Evolutionary conservation across 92 coral and sea anemone genomes (phyloP), one percentile per base, ranked within the genome.

Genomic region (Bergia puertoricense): DNA sequence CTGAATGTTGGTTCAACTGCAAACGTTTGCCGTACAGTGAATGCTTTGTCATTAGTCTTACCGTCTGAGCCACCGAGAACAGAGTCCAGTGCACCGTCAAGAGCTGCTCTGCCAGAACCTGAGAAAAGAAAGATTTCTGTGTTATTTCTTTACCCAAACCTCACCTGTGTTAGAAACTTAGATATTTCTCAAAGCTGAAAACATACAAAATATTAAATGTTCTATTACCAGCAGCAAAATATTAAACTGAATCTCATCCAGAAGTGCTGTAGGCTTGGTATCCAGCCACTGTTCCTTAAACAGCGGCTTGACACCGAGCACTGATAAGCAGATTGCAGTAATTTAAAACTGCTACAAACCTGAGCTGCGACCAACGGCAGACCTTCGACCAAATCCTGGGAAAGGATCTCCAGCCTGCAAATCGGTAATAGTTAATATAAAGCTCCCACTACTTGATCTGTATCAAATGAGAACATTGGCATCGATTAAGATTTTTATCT

Each of bases 361-460:
- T 45, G 78, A 37, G 45, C 78, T 45, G 76, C 93, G 94, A 83
- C 94, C 96, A 62, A 68, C 91, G 86, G 93, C 91, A 89, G 97
- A 91, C 88, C 92, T 85, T 77, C 97, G 93, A 91, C 93, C 92
- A 89, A 65, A 79, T 48, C 87, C 91, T 45, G 93, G 91, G 46
- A 92, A 92, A 36, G 94, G 69, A 74, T 85, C 92, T 18, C 94
- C 97, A 79, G 89, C 91, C 97, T 94, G 23, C 40, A 68, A 30
- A 73, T 62, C 38, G 56, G 66, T 14, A 6, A 69, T 4, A 42
- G 0, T 2, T 10, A 5, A 23, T 45, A 23, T 15, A 23, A 69
- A 84, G 30, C 1, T 30, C 22, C 3, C 57, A 10, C 68, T 14
- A 11, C 45, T 68, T 44, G 51, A 69, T 11, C 30, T 69, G 23